phyloP scores from a whole-genome alignment of 2,888 invertebrate genomes.

The Cepaea hortensis region DNA sequence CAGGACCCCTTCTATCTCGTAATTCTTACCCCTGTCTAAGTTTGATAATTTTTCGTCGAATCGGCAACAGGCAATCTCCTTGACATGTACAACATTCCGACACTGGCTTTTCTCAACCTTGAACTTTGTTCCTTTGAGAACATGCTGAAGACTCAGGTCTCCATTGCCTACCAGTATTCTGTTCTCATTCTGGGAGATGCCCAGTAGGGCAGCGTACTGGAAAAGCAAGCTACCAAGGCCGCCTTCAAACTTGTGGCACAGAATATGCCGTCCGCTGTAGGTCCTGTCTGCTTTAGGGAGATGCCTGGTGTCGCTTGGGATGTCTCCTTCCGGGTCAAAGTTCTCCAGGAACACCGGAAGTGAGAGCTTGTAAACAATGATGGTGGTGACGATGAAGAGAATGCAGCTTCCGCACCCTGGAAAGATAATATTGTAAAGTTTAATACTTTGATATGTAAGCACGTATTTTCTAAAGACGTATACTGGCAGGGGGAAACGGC shows the following conservation, averaged over 20 bases:
- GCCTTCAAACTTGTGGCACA: constrained; percentile 47
- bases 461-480: neutral
- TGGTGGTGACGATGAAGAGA: constrained; percentile 40
- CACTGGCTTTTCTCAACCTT: constrained; percentile 29
- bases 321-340: constrained; percentile 47
- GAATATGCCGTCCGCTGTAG: constrained; percentile 34
- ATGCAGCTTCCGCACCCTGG: constrained; percentile 45
- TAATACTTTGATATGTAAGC: neutral
- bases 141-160: constrained; percentile 14
- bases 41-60: constrained; percentile 28
- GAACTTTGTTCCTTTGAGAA: neutral
- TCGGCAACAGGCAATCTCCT: constrained; percentile 32
- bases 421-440: neutral
- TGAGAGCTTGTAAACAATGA: constrained; percentile 43
- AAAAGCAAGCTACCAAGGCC: constrained; percentile 44
- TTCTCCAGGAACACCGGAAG: constrained; percentile 45
- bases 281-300: constrained; percentile 38
- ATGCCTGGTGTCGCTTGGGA: constrained; percentile 35
- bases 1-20: constrained; percentile 38
- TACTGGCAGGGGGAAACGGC: neutral
- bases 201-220: constrained; percentile 49
- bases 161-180: constrained; percentile 34
- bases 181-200: constrained; percentile 34
- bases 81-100: constrained; percentile 19
- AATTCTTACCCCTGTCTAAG: constrained; percentile 40